These are phyloP conservation scores for Drosophila lacicola DNA, from an alignment of 2,888 invertebrate genomes.

Conservation along the genomic window DNA sequence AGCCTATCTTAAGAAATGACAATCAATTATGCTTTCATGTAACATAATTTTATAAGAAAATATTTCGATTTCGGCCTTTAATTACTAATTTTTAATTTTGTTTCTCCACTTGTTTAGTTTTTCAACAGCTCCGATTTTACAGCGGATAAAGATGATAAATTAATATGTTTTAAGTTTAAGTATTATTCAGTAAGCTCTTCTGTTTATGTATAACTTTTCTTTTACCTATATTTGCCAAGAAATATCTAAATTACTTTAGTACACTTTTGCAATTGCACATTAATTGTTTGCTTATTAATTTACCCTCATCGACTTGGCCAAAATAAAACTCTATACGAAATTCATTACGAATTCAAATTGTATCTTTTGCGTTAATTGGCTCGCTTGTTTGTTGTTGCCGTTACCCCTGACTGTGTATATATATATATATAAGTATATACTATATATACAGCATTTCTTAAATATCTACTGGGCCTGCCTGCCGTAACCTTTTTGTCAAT, in stretches of 20 bases:
- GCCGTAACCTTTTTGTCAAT: constrained; percentile 62
- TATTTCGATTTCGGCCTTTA: too few relatives aligned
- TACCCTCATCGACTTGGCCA: constrained; percentile 19
- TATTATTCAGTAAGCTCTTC: too few relatives aligned
- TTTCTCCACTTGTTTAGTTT: too few relatives aligned
- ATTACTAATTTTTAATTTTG: too few relatives aligned
- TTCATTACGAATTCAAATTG: constrained; percentile 70
- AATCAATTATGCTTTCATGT: too few relatives aligned
- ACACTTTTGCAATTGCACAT: not conserved
- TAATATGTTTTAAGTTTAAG: too few relatives aligned
- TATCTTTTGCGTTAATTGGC: constrained; percentile 76
- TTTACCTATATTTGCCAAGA: not conserved
- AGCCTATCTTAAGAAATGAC: too few relatives aligned
- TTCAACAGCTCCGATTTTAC: too few relatives aligned
- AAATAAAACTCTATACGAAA: constrained; percentile 34
- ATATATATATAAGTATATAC: constrained; percentile 5
- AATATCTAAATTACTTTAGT: not conserved
- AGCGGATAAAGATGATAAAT: too few relatives aligned
- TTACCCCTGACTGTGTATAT: constrained; percentile 17
- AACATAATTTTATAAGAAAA: too few relatives aligned
- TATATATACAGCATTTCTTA: not conserved
- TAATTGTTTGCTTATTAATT: constrained; percentile 16
- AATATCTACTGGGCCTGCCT: constrained; percentile 6
- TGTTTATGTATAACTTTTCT: not conserved
- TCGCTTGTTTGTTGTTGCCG: constrained; percentile 67